Base-by-base conservation (phyloP, 1,140 invertebrate species). In the Vanessa tameamea region DNA sequence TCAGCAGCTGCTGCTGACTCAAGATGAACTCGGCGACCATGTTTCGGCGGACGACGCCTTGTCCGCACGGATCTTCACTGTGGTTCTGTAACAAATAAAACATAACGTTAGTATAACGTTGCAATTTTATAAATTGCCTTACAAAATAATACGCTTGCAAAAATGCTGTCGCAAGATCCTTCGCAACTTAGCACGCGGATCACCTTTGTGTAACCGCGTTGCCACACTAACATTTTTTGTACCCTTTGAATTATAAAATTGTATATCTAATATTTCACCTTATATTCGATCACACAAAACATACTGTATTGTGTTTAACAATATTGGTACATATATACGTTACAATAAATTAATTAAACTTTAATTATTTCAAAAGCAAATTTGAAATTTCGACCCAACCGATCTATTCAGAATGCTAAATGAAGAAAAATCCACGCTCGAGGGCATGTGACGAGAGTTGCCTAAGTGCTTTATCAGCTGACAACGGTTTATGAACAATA, bases 21-120 rank as follows among this genome's bases (percentile, higher is more conserved):
- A 95, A 93, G 82, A 96, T 95, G 88, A 96, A 96, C 94, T 97
- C 96, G 92, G 96, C 96, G 93, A 97, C 96, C 96, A 97, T 97
- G 94, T 96, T 96, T 94, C 94, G 95, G 94, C 95, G 95, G 90
- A 92, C 91, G 82, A 86, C 82, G 79, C 84, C 84, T 66, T 87
- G 91, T 87, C 93, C 92, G 88, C 91, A 88, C 86, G 89, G 83
- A 84, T 91, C 86, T 82, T 90, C 84, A 82, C 78, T 84, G 83
- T 91, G 87, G 85, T 85, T 90, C 93, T 93, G 91, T 75, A 91
- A 93, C 88, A 90, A 93, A 78, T 78, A 74, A 87, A 86, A 88
- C 16, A 65, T 82, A 76, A 85, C 82, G 79, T 90, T 83, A 90
- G 73, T 81, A 80, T 73, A 85, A 73, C 71, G 64, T 83, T 85